These are phyloP conservation scores for Sternotherus odoratus DNA, from an alignment of 2,797 vertebrate species.

Conservation along the genomic window DNA sequence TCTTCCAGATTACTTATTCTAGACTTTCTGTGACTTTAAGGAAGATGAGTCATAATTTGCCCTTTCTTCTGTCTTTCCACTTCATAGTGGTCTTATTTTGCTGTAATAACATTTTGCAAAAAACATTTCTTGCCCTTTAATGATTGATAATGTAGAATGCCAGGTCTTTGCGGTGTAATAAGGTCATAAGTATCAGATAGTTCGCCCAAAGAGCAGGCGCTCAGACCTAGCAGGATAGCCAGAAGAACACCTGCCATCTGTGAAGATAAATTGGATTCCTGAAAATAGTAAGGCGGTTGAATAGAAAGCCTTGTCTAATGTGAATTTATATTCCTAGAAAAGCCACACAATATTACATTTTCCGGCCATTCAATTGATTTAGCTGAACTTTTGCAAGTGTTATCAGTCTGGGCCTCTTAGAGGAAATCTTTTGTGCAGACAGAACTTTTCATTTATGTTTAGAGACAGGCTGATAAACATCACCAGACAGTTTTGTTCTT, in stretches of 20 bases:
- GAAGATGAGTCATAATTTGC: not conserved
- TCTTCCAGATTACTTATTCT: not conserved
- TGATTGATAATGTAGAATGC: not conserved
- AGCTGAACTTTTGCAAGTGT: not conserved
- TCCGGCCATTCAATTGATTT: not conserved
- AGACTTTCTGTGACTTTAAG: not conserved
- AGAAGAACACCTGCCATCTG: not conserved
- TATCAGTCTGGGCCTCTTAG: accelerated
- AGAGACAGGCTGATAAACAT: not conserved
- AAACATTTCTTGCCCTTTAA: not conserved
- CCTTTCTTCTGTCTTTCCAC: not conserved
- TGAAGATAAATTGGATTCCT: not conserved
- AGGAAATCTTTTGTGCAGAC: accelerated
- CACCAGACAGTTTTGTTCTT: accelerated
- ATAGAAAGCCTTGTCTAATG: not conserved
- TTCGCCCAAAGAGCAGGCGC: accelerated
- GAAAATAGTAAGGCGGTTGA: not conserved
- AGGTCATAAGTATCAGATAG: accelerated
- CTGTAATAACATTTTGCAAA: accelerated
- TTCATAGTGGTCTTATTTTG: accelerated
- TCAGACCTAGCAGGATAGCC: accelerated
- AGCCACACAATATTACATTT: not conserved
- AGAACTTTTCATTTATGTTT: accelerated
- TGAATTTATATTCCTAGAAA: not conserved
- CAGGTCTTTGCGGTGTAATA: not conserved